Percentiles rank a stretch among this genome's conserved stretches.
phyloP scores from a whole-genome alignment of 2,888 invertebrate species.

The Diarsia brunnea region DNA sequence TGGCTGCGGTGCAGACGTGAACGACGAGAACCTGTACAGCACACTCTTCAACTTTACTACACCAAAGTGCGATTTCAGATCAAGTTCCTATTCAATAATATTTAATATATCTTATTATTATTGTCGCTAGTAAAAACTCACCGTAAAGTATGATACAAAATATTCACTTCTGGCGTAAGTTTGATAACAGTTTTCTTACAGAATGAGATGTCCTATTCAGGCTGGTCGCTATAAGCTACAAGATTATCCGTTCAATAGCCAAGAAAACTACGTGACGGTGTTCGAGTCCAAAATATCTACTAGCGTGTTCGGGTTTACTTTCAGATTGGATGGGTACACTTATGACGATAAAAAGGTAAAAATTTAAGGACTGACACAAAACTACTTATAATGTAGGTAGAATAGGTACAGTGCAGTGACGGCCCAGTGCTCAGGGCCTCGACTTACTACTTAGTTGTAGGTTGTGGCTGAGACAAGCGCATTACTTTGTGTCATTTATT shows the following conservation, averaged over 20 bases:
- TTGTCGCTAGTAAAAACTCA: neutral
- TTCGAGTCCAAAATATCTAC: conserved; percentile 81
- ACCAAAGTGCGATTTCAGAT: conserved; percentile 69
- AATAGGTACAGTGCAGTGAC: neutral
- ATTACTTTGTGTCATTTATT: neutral
- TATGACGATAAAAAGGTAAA: conserved; percentile 40
- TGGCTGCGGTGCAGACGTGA: conserved; percentile 72
- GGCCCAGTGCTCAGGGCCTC: neutral
- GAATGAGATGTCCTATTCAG: conserved; percentile 77
- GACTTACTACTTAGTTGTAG: neutral
- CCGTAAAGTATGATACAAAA: neutral
- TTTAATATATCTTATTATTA: neutral
- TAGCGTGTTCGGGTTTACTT: conserved; percentile 80
- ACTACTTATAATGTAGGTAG: neutral
- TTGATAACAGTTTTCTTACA: conserved; percentile 52
- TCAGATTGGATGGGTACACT: conserved; percentile 72
- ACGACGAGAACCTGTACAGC: conserved; percentile 66
- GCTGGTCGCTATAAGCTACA: conserved; percentile 73
- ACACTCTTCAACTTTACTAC: conserved; percentile 74
- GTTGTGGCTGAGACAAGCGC: neutral
- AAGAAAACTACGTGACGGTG: conserved; percentile 75
- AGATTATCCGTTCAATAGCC: conserved; percentile 75
- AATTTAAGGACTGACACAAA: neutral
- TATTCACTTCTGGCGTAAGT: too few species aligned
- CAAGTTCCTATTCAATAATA: neutral